Base-by-base conservation (phyloP, 2,888 invertebrate genomes). In the Lasioglossum pauxillum region DNA sequence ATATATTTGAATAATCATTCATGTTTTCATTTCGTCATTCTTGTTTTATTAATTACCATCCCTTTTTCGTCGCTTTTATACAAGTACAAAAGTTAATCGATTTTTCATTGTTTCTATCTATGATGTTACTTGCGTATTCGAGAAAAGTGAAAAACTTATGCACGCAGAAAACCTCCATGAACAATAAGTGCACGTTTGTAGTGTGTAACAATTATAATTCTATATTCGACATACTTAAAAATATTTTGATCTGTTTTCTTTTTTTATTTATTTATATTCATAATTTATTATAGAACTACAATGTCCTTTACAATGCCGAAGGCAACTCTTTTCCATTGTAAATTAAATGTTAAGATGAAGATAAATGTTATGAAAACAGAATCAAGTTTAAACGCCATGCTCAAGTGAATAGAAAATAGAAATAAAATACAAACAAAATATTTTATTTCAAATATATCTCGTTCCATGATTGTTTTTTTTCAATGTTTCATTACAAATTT, bases 251-350 rank as follows among this genome's bases (percentile, higher is more conserved):
- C 60, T 75, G 64, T 60, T 64, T 83, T 23, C 75, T 72, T 64
- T 75, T 75, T 44, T 14, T 3, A 44, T 44, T 12, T 60, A 75
- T 72, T 78, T 84, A 72, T 75, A 83, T 64, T 35, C 67, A 85
- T 77, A 83, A 85, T 84, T 83, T 84, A 80, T 85, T 83, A 60
- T 14, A 60, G n/a, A 69, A 64, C 35, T 74, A 75, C 49, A 53
- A 12, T 41, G 44, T 57, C 53, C 67, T 83, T 78, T 71, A 77
- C 78, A 82, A 72, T 41, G 44, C 60, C 31, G 57, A 76, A 82
- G 78, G 41, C 49, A 75, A 78, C 60, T 44, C 49, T 49, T 71
- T 75, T 19, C 27, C 44, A 60, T 71, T 60, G 78, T 60, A 60
- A 60, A 41, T 71, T 41, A 71, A 23, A 69, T 1, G 53, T 78